Percentiles rank a stretch among this genome's conserved stretches.
Conservation (phyloP, 1,140 invertebrate species). For the Bombus soroeensis region DNA sequence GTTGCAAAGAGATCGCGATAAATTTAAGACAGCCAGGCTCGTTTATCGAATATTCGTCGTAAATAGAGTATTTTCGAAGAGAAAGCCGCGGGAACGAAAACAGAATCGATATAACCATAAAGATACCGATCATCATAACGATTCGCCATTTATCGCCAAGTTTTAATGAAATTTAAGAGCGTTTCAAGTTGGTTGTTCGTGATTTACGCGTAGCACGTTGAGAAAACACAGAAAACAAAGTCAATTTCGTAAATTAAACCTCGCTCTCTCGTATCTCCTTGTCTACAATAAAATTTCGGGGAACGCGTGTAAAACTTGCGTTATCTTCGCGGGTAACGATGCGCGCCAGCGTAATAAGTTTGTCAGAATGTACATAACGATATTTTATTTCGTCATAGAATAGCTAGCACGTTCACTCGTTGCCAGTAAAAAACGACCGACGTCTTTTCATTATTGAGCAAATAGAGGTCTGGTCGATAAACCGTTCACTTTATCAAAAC, state of each 20-base stretch:
- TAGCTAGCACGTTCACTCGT: not conserved
- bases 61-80: not conserved
- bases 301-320: slow-evolving; percentile 2
- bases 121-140: not conserved
- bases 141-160: not conserved
- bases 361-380: not conserved
- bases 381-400: not conserved
- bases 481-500: slow-evolving; percentile 24
- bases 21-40: slow-evolving; percentile 1
- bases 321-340: not conserved
- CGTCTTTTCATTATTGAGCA: not conserved
- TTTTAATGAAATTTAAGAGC: slow-evolving; percentile 18
- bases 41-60: slow-evolving; percentile 10
- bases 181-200: not conserved
- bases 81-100: not conserved
- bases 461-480: slow-evolving; percentile 11
- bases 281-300: not conserved
- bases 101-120: slow-evolving; percentile 5
- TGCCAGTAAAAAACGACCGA: not conserved
- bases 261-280: not conserved
- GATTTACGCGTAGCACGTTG: not conserved
- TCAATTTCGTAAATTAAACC: not conserved
- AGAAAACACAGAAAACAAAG: not conserved
- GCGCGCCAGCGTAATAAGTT: not conserved
- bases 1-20: not conserved